Conservation (phyloP, 1,140 invertebrate species). For the Luehdorfia chinensis region DNA sequence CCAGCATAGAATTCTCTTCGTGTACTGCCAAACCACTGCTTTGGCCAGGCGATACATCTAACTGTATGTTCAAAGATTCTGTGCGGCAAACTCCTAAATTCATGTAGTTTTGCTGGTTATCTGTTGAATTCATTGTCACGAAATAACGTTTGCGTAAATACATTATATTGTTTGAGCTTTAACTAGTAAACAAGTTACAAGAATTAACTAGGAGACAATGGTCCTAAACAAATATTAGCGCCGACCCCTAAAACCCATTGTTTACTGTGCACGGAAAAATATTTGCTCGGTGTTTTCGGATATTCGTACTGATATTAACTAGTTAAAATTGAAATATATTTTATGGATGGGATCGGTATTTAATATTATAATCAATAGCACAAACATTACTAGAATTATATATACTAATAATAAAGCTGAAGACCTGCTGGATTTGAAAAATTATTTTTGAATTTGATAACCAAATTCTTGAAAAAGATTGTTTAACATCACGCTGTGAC, state of each 20-base stretch:
- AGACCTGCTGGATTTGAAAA: too few relatives aligned
- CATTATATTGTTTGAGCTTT: slow-evolving; percentile 17
- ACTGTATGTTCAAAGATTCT: slow-evolving; percentile 82
- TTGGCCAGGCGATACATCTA: slow-evolving; percentile 77
- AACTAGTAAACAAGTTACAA: slow-evolving; percentile 22
- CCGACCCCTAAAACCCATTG: slow-evolving; percentile 13
- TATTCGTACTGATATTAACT: too few relatives aligned
- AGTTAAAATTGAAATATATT: slow-evolving; percentile 7
- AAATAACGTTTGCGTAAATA: slow-evolving; percentile 15
- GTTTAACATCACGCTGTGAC: too few relatives aligned
- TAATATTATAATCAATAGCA: too few relatives aligned
- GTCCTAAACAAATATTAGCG: slow-evolving; percentile 43
- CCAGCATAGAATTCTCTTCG: slow-evolving; percentile 65
- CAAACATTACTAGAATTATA: too few relatives aligned
- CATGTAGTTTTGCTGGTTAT: slow-evolving; percentile 62
- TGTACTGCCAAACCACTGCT: slow-evolving; percentile 68
- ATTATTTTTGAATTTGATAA: too few relatives aligned
- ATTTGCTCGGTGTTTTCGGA: slow-evolving; percentile 18
- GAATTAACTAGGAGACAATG: slow-evolving; percentile 30
- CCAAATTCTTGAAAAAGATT: too few relatives aligned
- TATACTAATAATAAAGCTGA: too few relatives aligned
- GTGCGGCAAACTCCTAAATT: slow-evolving; percentile 80
- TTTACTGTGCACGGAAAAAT: slow-evolving; percentile 23
- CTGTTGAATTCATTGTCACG: slow-evolving; percentile 29
- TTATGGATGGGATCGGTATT: too few relatives aligned